Conservation (phyloP, 2,797 vertebrate genomes). For the Coregonus sp. region DNA sequence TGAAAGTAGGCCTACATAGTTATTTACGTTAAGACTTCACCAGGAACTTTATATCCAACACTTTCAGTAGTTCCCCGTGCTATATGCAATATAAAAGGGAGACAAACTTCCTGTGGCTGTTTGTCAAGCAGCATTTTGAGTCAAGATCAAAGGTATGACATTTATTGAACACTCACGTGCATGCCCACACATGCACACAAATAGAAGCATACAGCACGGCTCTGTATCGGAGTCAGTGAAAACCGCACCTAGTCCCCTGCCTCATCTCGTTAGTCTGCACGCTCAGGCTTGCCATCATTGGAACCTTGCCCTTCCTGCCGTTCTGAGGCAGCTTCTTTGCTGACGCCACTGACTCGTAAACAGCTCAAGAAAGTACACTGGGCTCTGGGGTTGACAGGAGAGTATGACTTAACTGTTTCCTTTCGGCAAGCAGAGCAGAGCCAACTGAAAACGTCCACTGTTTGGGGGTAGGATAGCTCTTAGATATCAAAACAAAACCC, state of each 20-base stretch:
- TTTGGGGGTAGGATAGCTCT: background rate
- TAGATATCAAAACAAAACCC: background rate
- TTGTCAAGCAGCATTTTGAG: constrained; percentile 15
- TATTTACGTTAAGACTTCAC: no score
- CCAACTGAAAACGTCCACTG: background rate
- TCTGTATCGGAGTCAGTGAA: background rate
- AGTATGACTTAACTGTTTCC: background rate
- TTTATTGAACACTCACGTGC: background rate
- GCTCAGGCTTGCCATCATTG: constrained; percentile 35
- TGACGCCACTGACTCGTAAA: constrained; percentile 18
- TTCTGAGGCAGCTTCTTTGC: constrained; percentile 17
- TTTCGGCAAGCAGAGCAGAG: background rate
- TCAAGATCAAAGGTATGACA: constrained; percentile 3
- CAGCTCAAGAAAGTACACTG: constrained; percentile 26
- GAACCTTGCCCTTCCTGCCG: constrained; percentile 20
- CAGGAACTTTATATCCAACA: no score
- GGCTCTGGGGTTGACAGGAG: background rate
- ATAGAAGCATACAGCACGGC: background rate
- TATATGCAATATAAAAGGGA: no score
- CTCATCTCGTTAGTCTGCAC: constrained; percentile 27
- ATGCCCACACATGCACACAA: background rate
- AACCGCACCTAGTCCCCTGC: background rate
- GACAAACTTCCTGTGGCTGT: background rate
- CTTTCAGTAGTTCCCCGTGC: no score
- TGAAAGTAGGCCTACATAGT: no score